phyloP scores from a whole-genome alignment of 2,113 vertebrate genomes.

The Montifringilla adamsi region DNA sequence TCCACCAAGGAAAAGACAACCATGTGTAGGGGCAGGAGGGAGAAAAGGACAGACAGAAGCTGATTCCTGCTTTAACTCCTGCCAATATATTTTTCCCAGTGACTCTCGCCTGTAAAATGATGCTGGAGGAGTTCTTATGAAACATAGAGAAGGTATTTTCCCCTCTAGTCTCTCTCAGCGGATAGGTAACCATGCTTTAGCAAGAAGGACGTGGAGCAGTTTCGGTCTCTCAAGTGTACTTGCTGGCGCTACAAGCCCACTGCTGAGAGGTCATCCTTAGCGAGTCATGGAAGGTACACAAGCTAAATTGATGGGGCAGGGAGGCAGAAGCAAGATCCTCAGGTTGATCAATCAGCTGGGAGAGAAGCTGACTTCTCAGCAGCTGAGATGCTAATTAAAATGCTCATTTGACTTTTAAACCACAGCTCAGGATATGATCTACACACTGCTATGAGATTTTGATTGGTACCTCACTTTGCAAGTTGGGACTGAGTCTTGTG shows the following conservation, averaged over 20 bases:
- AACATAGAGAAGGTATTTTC: not conserved
- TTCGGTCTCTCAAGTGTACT: not conserved
- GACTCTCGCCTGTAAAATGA: not conserved
- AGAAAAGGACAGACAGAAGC: not conserved
- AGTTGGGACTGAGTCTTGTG: not conserved
- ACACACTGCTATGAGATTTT: not conserved
- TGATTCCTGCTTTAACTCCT: not conserved
- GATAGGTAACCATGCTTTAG: not conserved
- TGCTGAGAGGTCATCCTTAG: not conserved
- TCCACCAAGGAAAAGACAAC: not conserved
- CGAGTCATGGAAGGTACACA: accelerated
- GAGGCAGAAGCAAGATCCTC: not conserved
- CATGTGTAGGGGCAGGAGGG: not conserved
- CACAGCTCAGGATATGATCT: not conserved
- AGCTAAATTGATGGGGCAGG: not conserved
- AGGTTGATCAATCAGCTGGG: not conserved
- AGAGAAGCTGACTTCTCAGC: not conserved
- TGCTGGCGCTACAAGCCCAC: not conserved
- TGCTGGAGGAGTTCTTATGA: not conserved
- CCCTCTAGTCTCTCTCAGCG: not conserved
- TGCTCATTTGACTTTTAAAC: not conserved
- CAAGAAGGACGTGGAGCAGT: not conserved
- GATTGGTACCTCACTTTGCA: not conserved
- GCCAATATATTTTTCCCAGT: not conserved
- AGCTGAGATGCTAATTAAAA: not conserved